phyloP scores from a whole-genome alignment of 2,888 invertebrate genomes.

The Thera obeliscata region DNA sequence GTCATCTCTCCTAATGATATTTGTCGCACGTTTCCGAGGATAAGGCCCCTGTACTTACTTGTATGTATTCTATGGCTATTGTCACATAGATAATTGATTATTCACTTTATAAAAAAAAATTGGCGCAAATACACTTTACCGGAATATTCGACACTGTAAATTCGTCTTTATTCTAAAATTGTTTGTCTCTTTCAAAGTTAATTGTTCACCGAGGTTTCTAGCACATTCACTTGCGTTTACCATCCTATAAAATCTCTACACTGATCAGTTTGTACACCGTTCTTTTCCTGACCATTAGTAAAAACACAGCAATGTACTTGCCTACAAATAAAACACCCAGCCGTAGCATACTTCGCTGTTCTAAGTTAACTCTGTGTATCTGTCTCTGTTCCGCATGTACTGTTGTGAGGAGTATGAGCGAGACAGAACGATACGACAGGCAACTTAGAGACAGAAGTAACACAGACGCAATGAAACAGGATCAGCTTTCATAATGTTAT shows the following conservation, averaged over 20 bases:
- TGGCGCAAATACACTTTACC: neutral
- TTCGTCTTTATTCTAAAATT: constrained; percentile 1
- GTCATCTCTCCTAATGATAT: neutral
- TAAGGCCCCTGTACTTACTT: neutral
- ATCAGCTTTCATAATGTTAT: no score
- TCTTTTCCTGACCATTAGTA: neutral
- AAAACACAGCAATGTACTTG: neutral
- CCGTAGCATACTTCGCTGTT: neutral
- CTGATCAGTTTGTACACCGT: neutral
- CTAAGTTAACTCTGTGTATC: neutral
- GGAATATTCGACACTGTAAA: constrained; percentile 5
- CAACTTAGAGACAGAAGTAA: neutral
- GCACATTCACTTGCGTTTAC: neutral
- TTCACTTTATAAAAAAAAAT: neutral
- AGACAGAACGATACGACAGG: neutral
- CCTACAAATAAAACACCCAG: neutral
- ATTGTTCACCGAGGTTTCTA: neutral
- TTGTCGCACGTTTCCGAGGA: neutral
- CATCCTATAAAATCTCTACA: neutral
- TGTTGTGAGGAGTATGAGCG: neutral
- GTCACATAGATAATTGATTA: neutral
- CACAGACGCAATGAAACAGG: no score
- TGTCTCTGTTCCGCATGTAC: neutral
- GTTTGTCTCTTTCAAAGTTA: neutral
- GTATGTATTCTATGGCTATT: neutral